Evolutionary conservation across 2,113 vertebrate genomes (phyloP).

Genomic region (Ptilorrhoa leucosticta): DNA sequence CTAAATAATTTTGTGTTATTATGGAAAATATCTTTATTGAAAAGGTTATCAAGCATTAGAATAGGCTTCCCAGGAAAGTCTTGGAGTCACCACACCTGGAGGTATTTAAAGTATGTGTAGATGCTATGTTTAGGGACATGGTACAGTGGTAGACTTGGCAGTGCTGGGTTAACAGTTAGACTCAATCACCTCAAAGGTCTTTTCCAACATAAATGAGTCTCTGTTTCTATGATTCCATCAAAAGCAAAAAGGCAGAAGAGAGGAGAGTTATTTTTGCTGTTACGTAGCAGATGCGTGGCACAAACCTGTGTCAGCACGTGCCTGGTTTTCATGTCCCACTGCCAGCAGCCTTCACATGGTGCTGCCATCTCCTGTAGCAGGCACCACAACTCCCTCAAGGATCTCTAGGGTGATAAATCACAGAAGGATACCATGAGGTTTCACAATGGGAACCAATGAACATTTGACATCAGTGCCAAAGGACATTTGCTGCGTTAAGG

Average conservation of each 20-base stretch:
- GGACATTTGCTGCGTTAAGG: not conserved
- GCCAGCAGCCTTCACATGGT: not conserved
- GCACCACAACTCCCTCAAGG: not conserved
- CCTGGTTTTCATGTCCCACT: fast-evolving
- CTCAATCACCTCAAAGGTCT: not conserved
- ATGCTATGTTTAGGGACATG: fast-evolving
- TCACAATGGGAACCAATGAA: not conserved
- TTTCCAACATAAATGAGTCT: not conserved
- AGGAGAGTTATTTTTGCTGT: not conserved
- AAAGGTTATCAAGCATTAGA: not conserved
- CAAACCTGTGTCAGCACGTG: not conserved
- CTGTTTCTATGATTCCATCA: not conserved
- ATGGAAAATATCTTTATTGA: not conserved
- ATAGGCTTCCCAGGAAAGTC: not conserved
- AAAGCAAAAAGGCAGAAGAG: not conserved
- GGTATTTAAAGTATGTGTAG: not conserved
- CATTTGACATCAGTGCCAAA: not conserved
- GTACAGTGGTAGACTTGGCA: not conserved
- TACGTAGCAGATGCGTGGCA: not conserved
- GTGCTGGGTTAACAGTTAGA: not conserved
- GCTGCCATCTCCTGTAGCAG: not conserved
- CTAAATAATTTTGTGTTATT: not conserved
- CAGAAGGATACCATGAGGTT: not conserved
- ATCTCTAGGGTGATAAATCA: not conserved
- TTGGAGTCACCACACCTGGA: not conserved